Percentiles rank a stretch among this genome's conserved stretches.
Evolutionary conservation across 1,140 invertebrate genomes (phyloP).

Genomic region (Caenorhabditis elegans): DNA sequence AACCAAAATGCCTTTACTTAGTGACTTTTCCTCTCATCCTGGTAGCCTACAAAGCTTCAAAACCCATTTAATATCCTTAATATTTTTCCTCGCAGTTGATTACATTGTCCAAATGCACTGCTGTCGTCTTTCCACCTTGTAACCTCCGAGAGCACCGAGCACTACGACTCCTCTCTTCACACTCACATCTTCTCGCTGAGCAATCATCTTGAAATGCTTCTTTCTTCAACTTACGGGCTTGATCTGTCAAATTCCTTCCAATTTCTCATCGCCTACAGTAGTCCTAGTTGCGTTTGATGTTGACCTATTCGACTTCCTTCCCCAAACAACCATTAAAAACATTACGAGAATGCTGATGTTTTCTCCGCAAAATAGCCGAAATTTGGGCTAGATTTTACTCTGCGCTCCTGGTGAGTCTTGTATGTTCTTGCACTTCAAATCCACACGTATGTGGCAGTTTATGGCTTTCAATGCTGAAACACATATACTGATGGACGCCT

Average conservation of each 20-base stretch:
- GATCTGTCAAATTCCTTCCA: constrained; percentile 10
- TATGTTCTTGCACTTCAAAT: neutral
- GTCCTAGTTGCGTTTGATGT: neutral
- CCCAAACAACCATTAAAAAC: too few species aligned
- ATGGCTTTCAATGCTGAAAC: neutral
- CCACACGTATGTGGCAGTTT: neutral
- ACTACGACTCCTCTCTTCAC: neutral
- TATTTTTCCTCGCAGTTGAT: neutral
- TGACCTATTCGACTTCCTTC: neutral
- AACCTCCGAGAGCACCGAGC: too few species aligned
- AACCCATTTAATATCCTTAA: neutral
- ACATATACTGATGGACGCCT: neutral
- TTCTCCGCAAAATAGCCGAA: too few species aligned
- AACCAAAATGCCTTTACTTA: neutral
- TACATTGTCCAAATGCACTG: neutral
- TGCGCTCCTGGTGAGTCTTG: neutral
- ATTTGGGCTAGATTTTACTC: too few species aligned
- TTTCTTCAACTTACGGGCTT: constrained; percentile 14
- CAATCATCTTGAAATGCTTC: neutral
- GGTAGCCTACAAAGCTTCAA: constrained; percentile 16
- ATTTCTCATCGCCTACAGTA: neutral
- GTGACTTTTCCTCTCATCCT: neutral
- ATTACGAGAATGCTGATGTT: too few species aligned
- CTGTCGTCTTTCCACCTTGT: constrained; percentile 17
- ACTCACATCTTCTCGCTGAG: neutral